Conservation (phyloP, 37 sponge, comb jelly and placozoan genomes). For the Cliona cf. orientalis region DNA sequence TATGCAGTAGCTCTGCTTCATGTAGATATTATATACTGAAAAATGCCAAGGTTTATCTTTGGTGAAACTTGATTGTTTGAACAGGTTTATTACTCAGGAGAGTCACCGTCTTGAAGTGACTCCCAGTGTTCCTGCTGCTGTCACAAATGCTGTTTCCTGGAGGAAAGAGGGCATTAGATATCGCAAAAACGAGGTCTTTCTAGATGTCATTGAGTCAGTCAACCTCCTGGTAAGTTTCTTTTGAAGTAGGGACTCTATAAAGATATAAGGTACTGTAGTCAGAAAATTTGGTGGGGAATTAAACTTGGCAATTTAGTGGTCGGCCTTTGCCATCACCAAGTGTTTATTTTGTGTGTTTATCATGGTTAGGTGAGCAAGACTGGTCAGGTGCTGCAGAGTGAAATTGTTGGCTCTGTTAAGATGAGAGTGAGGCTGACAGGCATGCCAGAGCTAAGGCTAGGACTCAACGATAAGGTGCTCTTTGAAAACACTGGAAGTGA, state of each 20-base stretch:
- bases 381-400: constrained; percentile 90
- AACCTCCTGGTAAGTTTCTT: constrained; percentile 94
- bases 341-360: background rate
- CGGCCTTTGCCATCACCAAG: too few species aligned
- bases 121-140: constrained; percentile 92
- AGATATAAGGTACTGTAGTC: too few species aligned
- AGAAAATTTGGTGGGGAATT: too few species aligned
- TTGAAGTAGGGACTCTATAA: too few species aligned
- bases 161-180: constrained; percentile 91
- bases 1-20: too few species aligned
- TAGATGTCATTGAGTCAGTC: constrained; percentile 96
- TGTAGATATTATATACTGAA: too few species aligned
- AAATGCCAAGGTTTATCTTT: too few species aligned
- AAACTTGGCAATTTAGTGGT: too few species aligned
- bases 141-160: constrained; percentile 99
- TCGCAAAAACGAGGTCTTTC: constrained; percentile 97
- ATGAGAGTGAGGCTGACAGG: constrained; percentile 95
- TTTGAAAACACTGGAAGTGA: constrained; percentile 95
- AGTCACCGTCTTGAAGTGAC: constrained; percentile 89
- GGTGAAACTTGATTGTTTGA: too few species aligned
- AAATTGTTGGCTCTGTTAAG: constrained; percentile 93
- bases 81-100: constrained; percentile 97
- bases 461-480: constrained; percentile 95
- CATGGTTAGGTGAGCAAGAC: constrained; percentile 95
- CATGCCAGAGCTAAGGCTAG: constrained; percentile 98